These are phyloP conservation scores for Cephonodes hylas DNA, from an alignment of 2,888 invertebrate genomes.

Conservation along the genomic window DNA sequence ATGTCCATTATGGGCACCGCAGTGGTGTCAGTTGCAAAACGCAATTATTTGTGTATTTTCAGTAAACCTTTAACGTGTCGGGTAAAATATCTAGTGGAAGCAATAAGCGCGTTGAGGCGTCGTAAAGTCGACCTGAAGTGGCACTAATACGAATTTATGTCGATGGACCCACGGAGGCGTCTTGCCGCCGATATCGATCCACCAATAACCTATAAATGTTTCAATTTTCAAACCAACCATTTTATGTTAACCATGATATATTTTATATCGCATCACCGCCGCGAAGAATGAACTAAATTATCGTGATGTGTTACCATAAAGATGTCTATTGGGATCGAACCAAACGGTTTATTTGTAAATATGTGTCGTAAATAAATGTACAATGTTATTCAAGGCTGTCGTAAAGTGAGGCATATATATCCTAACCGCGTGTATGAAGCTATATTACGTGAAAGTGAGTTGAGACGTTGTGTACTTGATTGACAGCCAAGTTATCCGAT, in stretches of 20 bases:
- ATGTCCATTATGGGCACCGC: not conserved
- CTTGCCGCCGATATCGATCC: constrained; percentile 64
- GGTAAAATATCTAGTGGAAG: constrained; percentile 59
- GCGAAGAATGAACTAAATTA: constrained; percentile 24
- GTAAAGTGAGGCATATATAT: not conserved
- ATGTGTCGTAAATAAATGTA: not conserved
- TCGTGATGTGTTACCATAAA: constrained; percentile 8
- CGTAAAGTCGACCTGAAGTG: constrained; percentile 79
- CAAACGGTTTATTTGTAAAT: constrained; percentile 12
- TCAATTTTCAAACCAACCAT: constrained; percentile 65
- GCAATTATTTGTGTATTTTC: constrained; percentile 43
- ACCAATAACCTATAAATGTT: constrained; percentile 67
- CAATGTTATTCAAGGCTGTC: constrained; percentile 3
- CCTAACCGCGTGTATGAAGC: not conserved
- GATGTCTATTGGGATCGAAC: constrained; percentile 11
- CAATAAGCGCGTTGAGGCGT: constrained; percentile 72
- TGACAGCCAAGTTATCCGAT: not conserved
- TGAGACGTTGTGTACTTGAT: not conserved
- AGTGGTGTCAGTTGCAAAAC: constrained; percentile 19
- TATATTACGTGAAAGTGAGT: not conserved
- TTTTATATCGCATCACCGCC: constrained; percentile 31
- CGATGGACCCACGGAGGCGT: constrained; percentile 61
- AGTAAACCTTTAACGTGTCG: constrained; percentile 56
- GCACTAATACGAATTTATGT: constrained; percentile 80
- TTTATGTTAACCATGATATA: constrained; percentile 47